Evolutionary conservation across 2,888 invertebrate species (phyloP), one percentile per base, ranked within the genome.

Genomic region (Belgica antarctica): DNA sequence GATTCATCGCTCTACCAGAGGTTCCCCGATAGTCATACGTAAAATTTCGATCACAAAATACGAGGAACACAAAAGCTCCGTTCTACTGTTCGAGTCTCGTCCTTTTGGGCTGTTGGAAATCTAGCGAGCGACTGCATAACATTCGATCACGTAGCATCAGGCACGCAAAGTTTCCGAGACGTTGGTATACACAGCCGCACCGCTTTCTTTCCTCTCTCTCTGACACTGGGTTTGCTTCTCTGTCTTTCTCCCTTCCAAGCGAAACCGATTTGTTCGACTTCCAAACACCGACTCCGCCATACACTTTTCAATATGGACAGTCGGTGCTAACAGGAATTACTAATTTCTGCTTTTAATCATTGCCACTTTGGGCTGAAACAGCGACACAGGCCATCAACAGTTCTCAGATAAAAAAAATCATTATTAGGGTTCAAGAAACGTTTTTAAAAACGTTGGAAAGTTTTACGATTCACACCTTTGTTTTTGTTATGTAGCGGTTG

Each of bases 401-500:
- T 68, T 46, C 47, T 66, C 66, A 28, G 66, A 47, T 68, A 22
- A 57, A 31, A 68, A 68, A 68, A 68, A 68, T 24, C 17, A 68
- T 46, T 68, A 68, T 15, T 68, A 68, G 68, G 28, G 10, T 68
- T 47, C 8, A 27, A 28, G 27, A 52, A 28, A 28, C 31, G 22
- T 41, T 36, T 22, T 41, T 24, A 63, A 63, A n/a, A 41, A 22
- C 25, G 41, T 19, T 5, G 34, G 10, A 63, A 63, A 27, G 19
- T 63, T 63, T 63, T 25, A 62, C 59, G 27, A 12, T 27, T 15
- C 10, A n/a, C 27, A 15, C 66, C 28, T 66, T 68, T 68, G 68
- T 68, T 68, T 68, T 68, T 68, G 68, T 68, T 68, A 57, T 68
- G 52, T 66, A 66, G 66, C 66, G 66, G 66, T 66, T 68, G 52